A percentile compares a stretch with the other conserved stretches of the same genome.
phyloP scores from a whole-genome alignment of 2,888 invertebrate genomes.

The Megastigmus dorsalis region DNA sequence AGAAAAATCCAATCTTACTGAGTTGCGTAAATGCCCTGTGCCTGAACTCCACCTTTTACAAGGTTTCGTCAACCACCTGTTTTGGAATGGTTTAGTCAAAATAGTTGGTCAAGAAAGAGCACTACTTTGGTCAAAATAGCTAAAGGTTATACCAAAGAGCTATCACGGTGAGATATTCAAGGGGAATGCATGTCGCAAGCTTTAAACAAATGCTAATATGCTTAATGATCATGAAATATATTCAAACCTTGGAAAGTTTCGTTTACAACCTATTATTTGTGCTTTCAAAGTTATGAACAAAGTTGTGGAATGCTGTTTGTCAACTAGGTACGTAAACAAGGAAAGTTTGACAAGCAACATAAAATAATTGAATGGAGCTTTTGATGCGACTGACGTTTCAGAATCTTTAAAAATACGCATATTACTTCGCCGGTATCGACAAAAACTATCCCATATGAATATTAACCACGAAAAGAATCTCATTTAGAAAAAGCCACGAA shows the following conservation, averaged over 20 bases:
- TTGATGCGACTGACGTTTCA: not conserved
- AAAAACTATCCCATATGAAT: too few species aligned
- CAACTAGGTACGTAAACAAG: not conserved
- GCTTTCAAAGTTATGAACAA: not conserved
- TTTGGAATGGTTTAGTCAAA: not conserved
- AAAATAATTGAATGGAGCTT: not conserved
- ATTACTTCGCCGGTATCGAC: too few species aligned
- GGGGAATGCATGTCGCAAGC: not conserved
- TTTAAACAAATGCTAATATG: not conserved
- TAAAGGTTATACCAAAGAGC: not conserved
- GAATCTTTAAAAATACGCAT: not conserved
- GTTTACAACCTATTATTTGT: not conserved
- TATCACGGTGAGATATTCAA: not conserved
- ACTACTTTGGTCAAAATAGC: slow-evolving; percentile 8
- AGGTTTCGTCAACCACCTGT: slow-evolving; percentile 13
- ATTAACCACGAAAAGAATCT: too few species aligned
- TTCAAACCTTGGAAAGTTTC: not conserved
- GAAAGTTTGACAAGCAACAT: not conserved
- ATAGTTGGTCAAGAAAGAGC: not conserved
- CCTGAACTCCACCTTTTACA: slow-evolving; percentile 5
- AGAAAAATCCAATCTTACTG: not conserved
- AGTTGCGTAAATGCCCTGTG: not conserved
- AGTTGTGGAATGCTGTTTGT: not conserved
- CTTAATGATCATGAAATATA: not conserved
- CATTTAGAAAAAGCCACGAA: too few species aligned